These are phyloP conservation scores for Ornithoptera alexandrae DNA, from an alignment of 2,888 invertebrate genomes.

Conservation along the genomic window DNA sequence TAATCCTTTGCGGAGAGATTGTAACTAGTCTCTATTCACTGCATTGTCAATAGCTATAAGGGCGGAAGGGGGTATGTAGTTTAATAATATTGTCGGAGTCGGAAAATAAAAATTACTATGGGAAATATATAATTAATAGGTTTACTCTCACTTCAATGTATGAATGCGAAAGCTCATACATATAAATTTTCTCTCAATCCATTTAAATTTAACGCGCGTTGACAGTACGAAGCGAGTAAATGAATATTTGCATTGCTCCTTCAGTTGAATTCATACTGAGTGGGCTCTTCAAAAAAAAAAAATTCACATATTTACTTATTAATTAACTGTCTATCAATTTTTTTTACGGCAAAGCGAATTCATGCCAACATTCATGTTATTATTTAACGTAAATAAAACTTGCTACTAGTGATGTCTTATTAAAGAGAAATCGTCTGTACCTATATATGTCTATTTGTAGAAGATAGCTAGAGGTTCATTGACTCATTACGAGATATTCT, in stretches of 20 bases:
- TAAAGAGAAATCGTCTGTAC: no score
- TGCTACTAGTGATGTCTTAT: no score
- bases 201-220: neutral
- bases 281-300: neutral
- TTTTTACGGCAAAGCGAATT: neutral
- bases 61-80: no score
- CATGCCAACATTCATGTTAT: no score
- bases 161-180: conserved; percentile 3
- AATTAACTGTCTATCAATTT: neutral
- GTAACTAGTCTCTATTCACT: no score
- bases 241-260: neutral
- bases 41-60: no score
- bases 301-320: neutral
- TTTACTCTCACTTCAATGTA: neutral
- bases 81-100: no score
- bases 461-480: no score
- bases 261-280: neutral
- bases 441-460: no score
- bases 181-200: neutral
- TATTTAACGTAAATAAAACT: no score
- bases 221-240: neutral
- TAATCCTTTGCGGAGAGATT: no score
- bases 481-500: no score
- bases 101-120: neutral
- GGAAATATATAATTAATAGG: neutral